Percentiles rank a stretch among this genome's conserved stretches.
Conservation (phyloP, 2,113 vertebrate genomes). For the Thunnus thynnus region DNA sequence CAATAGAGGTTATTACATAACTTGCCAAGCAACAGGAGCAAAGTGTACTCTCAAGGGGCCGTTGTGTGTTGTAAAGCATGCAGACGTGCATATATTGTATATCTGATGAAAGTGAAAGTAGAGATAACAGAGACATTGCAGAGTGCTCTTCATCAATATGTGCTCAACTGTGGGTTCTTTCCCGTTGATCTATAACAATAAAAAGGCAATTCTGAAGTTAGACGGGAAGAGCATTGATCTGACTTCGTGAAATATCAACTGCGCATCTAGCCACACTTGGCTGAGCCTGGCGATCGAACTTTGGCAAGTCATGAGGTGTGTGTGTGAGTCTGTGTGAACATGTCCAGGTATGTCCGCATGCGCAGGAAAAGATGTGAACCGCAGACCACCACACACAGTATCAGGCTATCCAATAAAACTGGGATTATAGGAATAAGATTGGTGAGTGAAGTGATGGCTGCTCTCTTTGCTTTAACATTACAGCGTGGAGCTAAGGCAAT, state of each 20-base stretch:
- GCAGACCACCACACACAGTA: slow-evolving; percentile 11
- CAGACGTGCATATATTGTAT: background rate
- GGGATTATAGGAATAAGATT: slow-evolving; percentile 64
- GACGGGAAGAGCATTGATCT: slow-evolving; percentile 63
- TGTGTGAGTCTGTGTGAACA: slow-evolving; percentile 27
- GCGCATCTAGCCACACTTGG: slow-evolving; percentile 51
- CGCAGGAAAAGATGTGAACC: slow-evolving; percentile 1
- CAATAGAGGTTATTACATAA: background rate
- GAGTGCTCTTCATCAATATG: slow-evolving; percentile 48
- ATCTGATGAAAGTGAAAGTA: slow-evolving; percentile 31
- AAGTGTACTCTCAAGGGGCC: background rate
- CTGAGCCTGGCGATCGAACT: slow-evolving; percentile 55
- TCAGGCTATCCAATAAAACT: slow-evolving; percentile 62
- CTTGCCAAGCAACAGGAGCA: background rate
- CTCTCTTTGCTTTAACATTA: slow-evolving; percentile 63
- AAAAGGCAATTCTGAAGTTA: slow-evolving; percentile 66
- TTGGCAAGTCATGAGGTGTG: slow-evolving; percentile 5
- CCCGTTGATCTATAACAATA: slow-evolving; percentile 67
- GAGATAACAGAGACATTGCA: slow-evolving; percentile 16
- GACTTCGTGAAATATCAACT: slow-evolving; percentile 69
- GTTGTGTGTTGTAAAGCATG: background rate
- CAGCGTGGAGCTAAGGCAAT: slow-evolving; percentile 56
- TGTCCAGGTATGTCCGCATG: background rate
- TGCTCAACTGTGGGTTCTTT: slow-evolving; percentile 32
- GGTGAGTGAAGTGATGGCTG: slow-evolving; percentile 43